These are phyloP conservation scores for Cecidostiba fungosa DNA, from an alignment of 2,888 invertebrate species.

Conservation along the genomic window DNA sequence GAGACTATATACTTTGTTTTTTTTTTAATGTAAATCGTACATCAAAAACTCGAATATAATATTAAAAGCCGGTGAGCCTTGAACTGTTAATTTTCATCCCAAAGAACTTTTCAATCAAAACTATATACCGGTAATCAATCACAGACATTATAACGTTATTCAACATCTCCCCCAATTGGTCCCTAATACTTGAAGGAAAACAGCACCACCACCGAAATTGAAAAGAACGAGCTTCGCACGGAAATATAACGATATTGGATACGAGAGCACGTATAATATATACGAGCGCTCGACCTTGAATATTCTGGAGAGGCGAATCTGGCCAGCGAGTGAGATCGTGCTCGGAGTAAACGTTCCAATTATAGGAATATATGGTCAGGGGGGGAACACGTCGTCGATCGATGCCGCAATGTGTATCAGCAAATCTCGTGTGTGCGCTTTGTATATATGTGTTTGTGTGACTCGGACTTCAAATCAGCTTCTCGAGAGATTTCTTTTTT, in stretches of 20 bases:
- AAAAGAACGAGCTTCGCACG: neutral
- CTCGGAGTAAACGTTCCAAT: constrained; percentile 20
- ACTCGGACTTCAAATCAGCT: neutral
- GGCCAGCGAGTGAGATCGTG: neutral
- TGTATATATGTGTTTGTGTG: neutral
- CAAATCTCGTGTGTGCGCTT: neutral
- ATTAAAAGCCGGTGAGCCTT: neutral
- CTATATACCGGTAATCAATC: neutral
- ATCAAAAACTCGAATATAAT: neutral
- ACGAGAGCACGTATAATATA: neutral
- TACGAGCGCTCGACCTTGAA: neutral
- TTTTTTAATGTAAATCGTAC: too few species aligned
- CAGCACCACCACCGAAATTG: neutral
- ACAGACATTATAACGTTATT: neutral
- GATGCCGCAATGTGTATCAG: constrained; percentile 1
- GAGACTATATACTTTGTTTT: too few species aligned
- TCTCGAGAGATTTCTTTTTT: neutral
- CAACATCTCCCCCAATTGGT: neutral
- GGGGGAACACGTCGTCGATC: neutral
- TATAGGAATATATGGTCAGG: neutral
- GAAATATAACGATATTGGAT: neutral
- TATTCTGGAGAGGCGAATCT: constrained; percentile 20
- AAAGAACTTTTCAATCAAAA: neutral
- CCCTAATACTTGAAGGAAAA: neutral
- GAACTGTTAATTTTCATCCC: neutral